Evolutionary conservation across 2,797 vertebrate species (phyloP).

Genomic region (Eulemur coronatus): DNA sequence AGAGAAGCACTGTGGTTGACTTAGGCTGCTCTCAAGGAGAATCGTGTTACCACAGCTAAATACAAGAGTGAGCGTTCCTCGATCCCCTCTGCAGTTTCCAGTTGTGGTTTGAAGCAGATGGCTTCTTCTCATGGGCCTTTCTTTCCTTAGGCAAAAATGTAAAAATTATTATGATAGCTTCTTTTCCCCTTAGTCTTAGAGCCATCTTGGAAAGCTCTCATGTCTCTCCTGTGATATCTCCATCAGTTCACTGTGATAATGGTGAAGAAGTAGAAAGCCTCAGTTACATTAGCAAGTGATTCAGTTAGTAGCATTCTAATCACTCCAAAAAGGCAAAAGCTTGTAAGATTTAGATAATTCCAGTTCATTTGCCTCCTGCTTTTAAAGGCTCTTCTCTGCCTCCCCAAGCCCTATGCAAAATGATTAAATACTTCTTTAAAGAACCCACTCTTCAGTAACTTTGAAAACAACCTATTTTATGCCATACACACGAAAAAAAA

Average conservation of each 20-base stretch:
- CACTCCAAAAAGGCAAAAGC: neutral
- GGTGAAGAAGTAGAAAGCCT: neutral
- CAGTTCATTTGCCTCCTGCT: conserved; percentile 8
- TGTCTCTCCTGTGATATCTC: conserved; percentile 1
- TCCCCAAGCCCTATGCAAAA: conserved; percentile 5
- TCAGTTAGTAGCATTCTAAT: neutral
- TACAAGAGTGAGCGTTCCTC: neutral
- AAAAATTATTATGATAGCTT: conserved; percentile 27
- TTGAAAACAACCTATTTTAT: neutral
- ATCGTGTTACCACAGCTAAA: neutral
- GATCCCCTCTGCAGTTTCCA: neutral
- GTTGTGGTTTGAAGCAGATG: neutral
- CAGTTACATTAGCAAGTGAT: neutral
- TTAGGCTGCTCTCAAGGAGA: neutral
- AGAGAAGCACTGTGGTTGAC: neutral
- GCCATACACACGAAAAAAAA: neutral
- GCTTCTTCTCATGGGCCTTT: neutral
- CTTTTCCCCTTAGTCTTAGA: conserved; percentile 16
- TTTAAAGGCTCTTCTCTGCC: neutral
- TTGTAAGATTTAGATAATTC: conserved; percentile 22
- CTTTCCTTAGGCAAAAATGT: conserved; percentile 52
- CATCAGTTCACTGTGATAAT: neutral
- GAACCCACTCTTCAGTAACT: neutral
- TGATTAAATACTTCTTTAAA: conserved; percentile 5
- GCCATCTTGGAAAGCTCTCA: neutral